Conservation (phyloP, 1,140 invertebrate species). For the Ceratina calcarata region DNA sequence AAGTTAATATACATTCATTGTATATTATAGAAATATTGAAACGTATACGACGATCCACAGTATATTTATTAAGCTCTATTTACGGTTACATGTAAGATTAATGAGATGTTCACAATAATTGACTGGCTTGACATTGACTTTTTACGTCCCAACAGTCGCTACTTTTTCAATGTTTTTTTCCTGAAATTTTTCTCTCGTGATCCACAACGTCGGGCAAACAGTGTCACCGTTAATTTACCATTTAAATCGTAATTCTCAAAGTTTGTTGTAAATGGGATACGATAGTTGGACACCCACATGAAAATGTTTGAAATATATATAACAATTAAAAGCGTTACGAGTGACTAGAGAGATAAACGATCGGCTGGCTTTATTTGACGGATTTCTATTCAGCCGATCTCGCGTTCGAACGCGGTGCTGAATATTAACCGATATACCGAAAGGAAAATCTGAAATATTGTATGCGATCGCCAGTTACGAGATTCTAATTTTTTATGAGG, state of each 20-base stretch:
- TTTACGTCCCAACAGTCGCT: constrained; percentile 13
- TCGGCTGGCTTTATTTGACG: not conserved
- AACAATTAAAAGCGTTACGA: constrained; percentile 2
- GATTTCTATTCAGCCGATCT: not conserved
- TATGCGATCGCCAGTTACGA: constrained; percentile 50
- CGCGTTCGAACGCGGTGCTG: not conserved
- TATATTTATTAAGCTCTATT: constrained; percentile 28
- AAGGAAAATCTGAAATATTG: constrained; percentile 35
- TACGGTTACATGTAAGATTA: constrained; percentile 20
- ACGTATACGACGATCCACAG: not conserved
- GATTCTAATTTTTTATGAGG: constrained; percentile 69
- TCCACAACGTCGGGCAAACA: not conserved
- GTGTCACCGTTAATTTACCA: constrained; percentile 2
- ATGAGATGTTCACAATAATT: constrained; percentile 38
- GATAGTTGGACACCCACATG: constrained; percentile 43
- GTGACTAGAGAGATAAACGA: constrained; percentile 12
- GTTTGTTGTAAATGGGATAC: constrained; percentile 21
- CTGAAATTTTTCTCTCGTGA: not conserved
- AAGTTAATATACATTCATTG: constrained; percentile 3
- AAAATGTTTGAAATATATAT: constrained; percentile 48
- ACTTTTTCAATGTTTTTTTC: constrained; percentile 27
- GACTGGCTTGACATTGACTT: constrained; percentile 57
- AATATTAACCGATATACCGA: not conserved
- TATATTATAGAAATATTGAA: not conserved
- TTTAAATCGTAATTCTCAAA: constrained; percentile 32